Evolutionary conservation across 1,140 invertebrate genomes (phyloP), one percentile per base, ranked within the genome.

Genomic region (Manduca sexta): DNA sequence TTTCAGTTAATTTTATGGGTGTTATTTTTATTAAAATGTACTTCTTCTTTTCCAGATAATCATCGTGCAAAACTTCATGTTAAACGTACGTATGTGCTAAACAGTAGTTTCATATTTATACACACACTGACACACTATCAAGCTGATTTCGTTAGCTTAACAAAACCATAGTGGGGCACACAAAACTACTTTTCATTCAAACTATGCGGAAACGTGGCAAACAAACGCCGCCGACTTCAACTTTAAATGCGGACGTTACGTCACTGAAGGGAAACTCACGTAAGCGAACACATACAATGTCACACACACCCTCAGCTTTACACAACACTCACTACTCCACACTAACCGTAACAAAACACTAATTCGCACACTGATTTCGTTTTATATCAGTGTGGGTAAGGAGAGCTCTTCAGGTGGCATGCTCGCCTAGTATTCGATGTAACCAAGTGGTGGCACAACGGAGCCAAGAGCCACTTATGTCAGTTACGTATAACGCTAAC

Each of bases 131-230:
- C 62, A 71, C 57, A 61, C 58, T 64, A 67, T 57, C 57, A 63
- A 52, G 49, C 56, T 66, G 48, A 72, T 68, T 73, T 66, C 45
- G 61, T 71, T 69, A 69, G 56, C 52, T 61, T 64, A 62, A 64
- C 65, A 71, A 64, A 63, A 68, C 60, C 34, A 57, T 52, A 52
- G 46, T 56, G 53, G 43, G 57, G 46, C 52, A 60, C 58, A 64
- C 52, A 60, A 56, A 69, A 68, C 65, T 66, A 66, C 62, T 69
- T 68, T 68, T 64, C 64, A 69, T 74, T 70, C 62, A 68, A 76
- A 76, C 73, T 74, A 66, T 66, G 60, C 57, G 49, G 61, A 66
- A 69, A 62, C 59, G 60, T 55, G 42, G 52, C 52, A 61, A 72
- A 69, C 63, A 70, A 75, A 60, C 60, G 52, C 40, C 38, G 46